These are phyloP conservation scores for Heterotilapia buettikoferi DNA, from an alignment of 2,113 vertebrate species.

Conservation along the genomic window DNA sequence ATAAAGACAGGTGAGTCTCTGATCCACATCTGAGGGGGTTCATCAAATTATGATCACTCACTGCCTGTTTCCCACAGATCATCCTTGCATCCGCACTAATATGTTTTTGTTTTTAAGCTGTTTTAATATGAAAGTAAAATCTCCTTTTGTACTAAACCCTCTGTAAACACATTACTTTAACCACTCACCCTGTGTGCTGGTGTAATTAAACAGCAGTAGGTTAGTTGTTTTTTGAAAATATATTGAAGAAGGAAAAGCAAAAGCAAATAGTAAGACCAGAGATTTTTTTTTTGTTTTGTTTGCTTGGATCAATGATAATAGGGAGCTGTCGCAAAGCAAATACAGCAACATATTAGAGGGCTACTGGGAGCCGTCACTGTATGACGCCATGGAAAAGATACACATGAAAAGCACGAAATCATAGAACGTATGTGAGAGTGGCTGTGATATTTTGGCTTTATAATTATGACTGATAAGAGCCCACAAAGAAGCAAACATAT, in stretches of 20 bases:
- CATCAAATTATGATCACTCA: conserved; percentile 19
- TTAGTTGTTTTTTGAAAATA: background rate
- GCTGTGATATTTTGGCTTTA: background rate
- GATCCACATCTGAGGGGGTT: conserved; percentile 34
- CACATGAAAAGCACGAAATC: background rate
- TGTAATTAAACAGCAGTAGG: background rate
- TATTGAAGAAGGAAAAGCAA: background rate
- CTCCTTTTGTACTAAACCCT: background rate
- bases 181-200: background rate
- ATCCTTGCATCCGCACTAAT: background rate
- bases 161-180: background rate
- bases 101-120: background rate
- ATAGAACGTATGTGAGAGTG: background rate
- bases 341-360: background rate
- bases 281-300: background rate
- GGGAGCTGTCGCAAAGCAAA: background rate
- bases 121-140: background rate
- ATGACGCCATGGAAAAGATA: background rate
- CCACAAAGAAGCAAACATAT: background rate
- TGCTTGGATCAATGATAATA: background rate
- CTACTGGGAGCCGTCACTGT: background rate
- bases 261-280: background rate
- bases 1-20: conserved; percentile 74
- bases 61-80: conserved; percentile 18
- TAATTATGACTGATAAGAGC: background rate